Percentiles rank a stretch among this genome's conserved stretches.
phyloP scores from a whole-genome alignment of 1,140 invertebrate genomes.

The Papilio glaucus region DNA sequence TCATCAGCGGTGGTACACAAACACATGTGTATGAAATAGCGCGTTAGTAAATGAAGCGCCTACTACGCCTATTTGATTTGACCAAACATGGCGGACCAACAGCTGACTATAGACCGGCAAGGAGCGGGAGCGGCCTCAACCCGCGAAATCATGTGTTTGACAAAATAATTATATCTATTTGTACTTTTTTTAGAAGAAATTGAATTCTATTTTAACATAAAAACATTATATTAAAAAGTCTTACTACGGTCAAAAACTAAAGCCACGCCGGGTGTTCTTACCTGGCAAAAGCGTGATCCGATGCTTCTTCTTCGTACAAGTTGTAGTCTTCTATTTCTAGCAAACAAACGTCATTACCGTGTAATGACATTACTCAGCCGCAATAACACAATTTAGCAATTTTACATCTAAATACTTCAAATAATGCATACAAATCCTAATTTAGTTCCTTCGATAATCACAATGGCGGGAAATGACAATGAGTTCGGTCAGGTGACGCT shows the following conservation, averaged over 20 bases:
- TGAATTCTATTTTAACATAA: constrained; percentile 36
- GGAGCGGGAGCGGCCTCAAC: constrained; percentile 69
- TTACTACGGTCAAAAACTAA: constrained; percentile 43
- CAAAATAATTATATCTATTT: constrained; percentile 35
- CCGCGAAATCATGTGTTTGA: constrained; percentile 41
- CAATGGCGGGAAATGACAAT: constrained; percentile 84
- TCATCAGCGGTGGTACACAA: constrained; percentile 35
- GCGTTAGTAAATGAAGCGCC: constrained; percentile 55
- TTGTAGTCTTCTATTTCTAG: constrained; percentile 82
- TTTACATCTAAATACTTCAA: constrained; percentile 66
- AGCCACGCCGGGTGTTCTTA: constrained; percentile 78
- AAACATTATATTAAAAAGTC: constrained; percentile 13
- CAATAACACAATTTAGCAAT: constrained; percentile 59
- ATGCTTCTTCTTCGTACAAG: constrained; percentile 82
- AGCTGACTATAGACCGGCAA: constrained; percentile 83
- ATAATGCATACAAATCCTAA: constrained; percentile 53
- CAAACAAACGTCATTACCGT: constrained; percentile 82
- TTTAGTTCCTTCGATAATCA: constrained; percentile 71
- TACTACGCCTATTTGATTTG: constrained; percentile 81
- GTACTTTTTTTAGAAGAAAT: constrained; percentile 18
- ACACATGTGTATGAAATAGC: constrained; percentile 61
- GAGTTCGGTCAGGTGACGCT: constrained; percentile 83
- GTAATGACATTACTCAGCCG: constrained; percentile 81
- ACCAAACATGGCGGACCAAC: constrained; percentile 84
- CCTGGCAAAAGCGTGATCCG: constrained; percentile 81